Evolutionary conservation across 35 echinoderm and acorn worm species (phyloP).

Genomic region (Ophiothrix spiculata): DNA sequence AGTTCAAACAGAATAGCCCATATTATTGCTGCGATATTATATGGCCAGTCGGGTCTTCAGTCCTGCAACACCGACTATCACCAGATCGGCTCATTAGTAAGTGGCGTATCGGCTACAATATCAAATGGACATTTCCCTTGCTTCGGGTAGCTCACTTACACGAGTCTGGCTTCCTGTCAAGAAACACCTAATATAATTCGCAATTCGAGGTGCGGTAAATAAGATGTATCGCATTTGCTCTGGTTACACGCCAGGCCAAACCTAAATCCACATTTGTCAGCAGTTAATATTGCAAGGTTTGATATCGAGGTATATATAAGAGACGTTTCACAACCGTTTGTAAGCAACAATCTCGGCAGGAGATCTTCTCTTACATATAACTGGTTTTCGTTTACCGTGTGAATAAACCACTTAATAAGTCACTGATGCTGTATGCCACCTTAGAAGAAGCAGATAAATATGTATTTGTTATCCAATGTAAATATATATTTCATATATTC

Average conservation of each 20-base stretch:
- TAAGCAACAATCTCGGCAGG: background rate
- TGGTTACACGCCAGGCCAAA: background rate
- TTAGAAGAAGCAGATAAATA: background rate
- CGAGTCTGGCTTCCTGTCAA: background rate
- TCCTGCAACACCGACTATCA: background rate
- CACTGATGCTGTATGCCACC: background rate
- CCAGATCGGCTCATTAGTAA: background rate
- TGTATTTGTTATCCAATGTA: background rate
- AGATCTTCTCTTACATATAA: background rate
- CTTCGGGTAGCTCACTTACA: background rate
- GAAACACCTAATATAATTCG: conserved; percentile 9
- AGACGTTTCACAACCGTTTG: background rate
- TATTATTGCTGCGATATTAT: background rate
- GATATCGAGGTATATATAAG: background rate
- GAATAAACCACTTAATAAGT: background rate
- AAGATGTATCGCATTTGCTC: conserved; percentile 15
- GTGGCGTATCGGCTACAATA: conserved; percentile 12
- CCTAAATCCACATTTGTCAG: background rate
- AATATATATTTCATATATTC: background rate
- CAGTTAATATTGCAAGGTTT: background rate
- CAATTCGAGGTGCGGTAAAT: conserved; percentile 1
- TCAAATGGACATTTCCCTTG: conserved; percentile 8
- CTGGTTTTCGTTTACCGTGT: background rate
- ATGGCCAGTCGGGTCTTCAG: background rate
- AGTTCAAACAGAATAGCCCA: background rate